Evolutionary conservation across 2,113 vertebrate species (phyloP).

Genomic region (Eclectus roratus): DNA sequence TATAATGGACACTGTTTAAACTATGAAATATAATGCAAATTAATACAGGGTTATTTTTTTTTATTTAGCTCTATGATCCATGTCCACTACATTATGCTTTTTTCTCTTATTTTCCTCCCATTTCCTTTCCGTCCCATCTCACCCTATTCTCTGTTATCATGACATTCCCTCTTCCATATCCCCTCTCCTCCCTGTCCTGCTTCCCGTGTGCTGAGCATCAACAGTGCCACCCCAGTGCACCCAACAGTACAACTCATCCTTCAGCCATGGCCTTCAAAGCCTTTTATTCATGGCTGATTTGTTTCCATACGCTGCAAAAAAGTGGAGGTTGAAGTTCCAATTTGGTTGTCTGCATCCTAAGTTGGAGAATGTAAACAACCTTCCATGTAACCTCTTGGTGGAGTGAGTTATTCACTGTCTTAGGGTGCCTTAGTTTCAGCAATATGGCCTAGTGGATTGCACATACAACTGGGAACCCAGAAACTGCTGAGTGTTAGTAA

Average conservation of each 20-base stretch:
- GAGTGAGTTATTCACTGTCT: background rate
- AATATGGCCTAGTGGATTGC: background rate
- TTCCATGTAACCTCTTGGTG: background rate
- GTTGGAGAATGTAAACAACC: background rate
- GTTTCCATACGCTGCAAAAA: background rate
- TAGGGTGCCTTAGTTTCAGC: background rate
- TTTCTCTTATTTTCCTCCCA: background rate
- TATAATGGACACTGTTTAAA: background rate
- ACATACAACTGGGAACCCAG: background rate
- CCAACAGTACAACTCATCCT: background rate
- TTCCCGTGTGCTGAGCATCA: background rate
- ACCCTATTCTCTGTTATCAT: background rate
- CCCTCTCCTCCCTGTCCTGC: background rate
- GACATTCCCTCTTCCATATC: rapidly evolving
- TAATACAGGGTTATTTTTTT: background rate
- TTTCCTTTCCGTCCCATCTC: background rate
- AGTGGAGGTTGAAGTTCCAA: background rate
- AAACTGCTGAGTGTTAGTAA: background rate
- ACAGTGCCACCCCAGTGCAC: background rate
- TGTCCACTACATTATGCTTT: background rate
- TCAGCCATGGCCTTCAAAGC: background rate
- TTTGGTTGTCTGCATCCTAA: background rate
- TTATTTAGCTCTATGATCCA: background rate
- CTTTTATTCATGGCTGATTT: background rate
- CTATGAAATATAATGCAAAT: background rate